phyloP scores from a whole-genome alignment of 1,140 invertebrate genomes.

The Hetaerina americana region DNA sequence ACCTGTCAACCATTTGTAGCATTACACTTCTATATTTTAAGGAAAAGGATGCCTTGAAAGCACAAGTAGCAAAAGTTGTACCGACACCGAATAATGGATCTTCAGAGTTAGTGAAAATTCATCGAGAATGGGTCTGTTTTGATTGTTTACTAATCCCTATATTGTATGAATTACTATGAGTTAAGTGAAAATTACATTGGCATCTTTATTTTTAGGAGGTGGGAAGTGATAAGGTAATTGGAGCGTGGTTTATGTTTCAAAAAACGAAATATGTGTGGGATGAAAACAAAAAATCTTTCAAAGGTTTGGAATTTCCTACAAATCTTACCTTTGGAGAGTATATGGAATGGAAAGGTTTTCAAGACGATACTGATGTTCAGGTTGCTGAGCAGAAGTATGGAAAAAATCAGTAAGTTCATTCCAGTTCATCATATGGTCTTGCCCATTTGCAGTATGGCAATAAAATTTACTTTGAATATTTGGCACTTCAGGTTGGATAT shows the following conservation, averaged over 20 bases:
- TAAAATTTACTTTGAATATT: conserved; percentile 24
- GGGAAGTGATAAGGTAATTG: not conserved
- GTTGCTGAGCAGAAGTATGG: conserved; percentile 70
- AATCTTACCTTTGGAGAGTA: conserved; percentile 58
- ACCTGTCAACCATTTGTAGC: not conserved
- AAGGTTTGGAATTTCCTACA: conserved; percentile 69
- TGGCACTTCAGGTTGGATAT: conserved; percentile 72
- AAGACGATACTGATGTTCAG: conserved; percentile 62
- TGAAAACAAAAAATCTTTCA: conserved; percentile 61
- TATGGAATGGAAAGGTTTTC: conserved; percentile 74
- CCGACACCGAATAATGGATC: conserved; percentile 96
- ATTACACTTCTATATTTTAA: conserved; percentile 25
- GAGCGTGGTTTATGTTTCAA: conserved; percentile 83
- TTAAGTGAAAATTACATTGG: conserved; percentile 21
- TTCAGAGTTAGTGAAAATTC: conserved; percentile 79
- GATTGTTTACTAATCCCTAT: too few relatives aligned
- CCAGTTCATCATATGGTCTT: too few relatives aligned
- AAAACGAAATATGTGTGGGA: conserved; percentile 93
- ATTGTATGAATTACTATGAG: too few relatives aligned
- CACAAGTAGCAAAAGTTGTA: conserved; percentile 81
- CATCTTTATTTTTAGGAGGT: not conserved
- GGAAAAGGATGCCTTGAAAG: conserved; percentile 59
- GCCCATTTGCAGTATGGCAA: not conserved
- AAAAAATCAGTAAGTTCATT: conserved; percentile 65
- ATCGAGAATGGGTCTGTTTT: conserved; percentile 47